Evolutionary conservation across 2,113 vertebrate genomes (phyloP).

Genomic region (Trogon melanurus): DNA sequence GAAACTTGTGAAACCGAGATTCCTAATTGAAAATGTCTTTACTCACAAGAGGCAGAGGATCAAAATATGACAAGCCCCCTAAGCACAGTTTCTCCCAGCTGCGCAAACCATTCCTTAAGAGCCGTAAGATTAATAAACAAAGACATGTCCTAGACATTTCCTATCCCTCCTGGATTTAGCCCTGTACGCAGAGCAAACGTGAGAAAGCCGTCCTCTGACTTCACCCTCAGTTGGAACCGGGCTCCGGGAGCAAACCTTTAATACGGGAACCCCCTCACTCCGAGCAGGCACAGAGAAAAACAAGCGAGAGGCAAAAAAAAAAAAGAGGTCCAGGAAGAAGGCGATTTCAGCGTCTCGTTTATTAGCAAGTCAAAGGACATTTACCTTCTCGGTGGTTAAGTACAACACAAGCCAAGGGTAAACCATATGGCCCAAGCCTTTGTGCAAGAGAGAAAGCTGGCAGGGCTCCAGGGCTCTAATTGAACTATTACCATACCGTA

Average conservation of each 20-base stretch:
- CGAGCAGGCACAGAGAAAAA: neutral
- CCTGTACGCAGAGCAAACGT: neutral
- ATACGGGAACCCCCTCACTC: neutral
- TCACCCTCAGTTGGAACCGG: neutral
- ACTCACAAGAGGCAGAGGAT: neutral
- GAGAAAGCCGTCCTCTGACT: neutral
- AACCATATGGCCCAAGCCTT: neutral
- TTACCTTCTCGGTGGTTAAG: neutral
- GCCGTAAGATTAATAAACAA: constrained; percentile 1
- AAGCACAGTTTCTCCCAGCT: neutral
- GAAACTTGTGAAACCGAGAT: neutral
- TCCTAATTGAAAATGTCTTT: constrained; percentile 27
- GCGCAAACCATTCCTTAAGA: neutral
- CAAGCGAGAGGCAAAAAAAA: neutral
- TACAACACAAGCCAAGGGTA: neutral
- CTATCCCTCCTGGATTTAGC: neutral
- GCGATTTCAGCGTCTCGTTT: neutral
- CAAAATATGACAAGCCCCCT: neutral
- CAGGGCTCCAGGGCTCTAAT: neutral
- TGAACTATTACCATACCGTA: neutral
- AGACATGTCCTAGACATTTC: neutral
- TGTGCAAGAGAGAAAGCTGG: constrained; percentile 5
- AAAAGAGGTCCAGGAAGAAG: neutral
- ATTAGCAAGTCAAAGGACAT: neutral
- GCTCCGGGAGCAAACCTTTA: neutral